Percentiles rank a stretch among this genome's conserved stretches.
These are phyloP conservation scores for Platysteira castanea DNA, from an alignment of 2,113 vertebrate species.

Conservation along the genomic window DNA sequence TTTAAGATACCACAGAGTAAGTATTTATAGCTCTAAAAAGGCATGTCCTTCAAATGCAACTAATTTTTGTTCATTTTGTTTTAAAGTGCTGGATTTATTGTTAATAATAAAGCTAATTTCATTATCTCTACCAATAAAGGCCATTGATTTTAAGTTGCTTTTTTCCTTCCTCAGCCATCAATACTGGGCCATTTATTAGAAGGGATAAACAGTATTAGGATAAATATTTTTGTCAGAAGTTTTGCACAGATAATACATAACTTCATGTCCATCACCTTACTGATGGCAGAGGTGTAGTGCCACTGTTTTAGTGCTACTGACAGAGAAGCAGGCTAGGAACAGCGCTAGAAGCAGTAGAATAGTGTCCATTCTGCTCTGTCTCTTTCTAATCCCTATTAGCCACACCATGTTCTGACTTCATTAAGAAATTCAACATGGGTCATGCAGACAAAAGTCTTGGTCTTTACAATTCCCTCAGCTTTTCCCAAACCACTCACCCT, in stretches of 20 bases:
- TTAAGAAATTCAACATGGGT: neutral
- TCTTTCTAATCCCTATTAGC: neutral
- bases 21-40: neutral
- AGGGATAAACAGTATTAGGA: neutral
- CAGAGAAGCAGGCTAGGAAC: neutral
- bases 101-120: neutral
- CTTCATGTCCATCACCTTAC: neutral
- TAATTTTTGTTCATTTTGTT: neutral
- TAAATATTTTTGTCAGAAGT: neutral
- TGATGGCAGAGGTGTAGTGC: neutral
- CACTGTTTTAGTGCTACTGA: neutral
- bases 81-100: neutral
- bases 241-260: neutral
- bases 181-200: neutral
- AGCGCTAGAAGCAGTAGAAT: neutral
- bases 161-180: neutral
- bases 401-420: neutral
- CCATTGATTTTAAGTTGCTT: neutral
- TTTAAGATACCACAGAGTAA: neutral
- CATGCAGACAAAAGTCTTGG: too few species aligned
- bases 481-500: neutral
- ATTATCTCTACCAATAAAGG: neutral
- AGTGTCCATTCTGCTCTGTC: neutral
- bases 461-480: neutral
- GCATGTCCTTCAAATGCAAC: neutral